Base-by-base conservation (phyloP, 2,888 invertebrate species). In the Anarsia innoxiella region DNA sequence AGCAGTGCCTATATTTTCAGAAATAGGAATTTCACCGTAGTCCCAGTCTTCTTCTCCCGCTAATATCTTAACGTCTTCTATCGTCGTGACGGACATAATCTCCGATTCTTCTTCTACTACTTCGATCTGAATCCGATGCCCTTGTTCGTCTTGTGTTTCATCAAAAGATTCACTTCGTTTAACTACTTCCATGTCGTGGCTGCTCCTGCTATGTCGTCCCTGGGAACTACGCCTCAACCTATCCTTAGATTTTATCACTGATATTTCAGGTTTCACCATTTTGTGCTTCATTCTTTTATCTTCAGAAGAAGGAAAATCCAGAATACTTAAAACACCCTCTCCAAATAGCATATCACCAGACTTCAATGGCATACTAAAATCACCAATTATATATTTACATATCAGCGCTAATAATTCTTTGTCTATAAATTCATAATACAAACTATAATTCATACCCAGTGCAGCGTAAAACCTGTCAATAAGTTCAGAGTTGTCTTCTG, bases 381-480 rank as follows among this genome's bases (percentile, higher is more conserved):
- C 82, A 1, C 85, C 86, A 31, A 85, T 76, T 15, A 86, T 66
- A 38, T 85, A 72, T 59, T 73, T 77, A 36, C 82, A 86, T 37
- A 88, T 57, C 45, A 69, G 74, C 27, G 86, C 86, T 23, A 90
- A 49, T 1, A 88, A 79, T 0, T 82, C 66, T 41, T 83, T 77
- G 46, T 89, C 88, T 35, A 89, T 79, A 0, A 65, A 49, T 46
- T 86, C 80, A 53, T 88, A 89, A 50, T 87, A 87, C 61, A 90
- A 74, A 10, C 86, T 83, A 43, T 88, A 88, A 51, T 87, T 88
- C 29, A 89, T 74, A 5, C 88, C 88, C 49, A 87, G 69, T 4
- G 74, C 69, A 2, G 86, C 76, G 56, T 90, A 90, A 66, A 88
- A 89, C 46, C 79, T 67, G 46, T 89, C 88, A 23, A 90, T 68